Percentiles rank a stretch among this genome's conserved stretches.
These are phyloP conservation scores for Dryobota labecula DNA, from an alignment of 2,888 invertebrate genomes.

Conservation along the genomic window DNA sequence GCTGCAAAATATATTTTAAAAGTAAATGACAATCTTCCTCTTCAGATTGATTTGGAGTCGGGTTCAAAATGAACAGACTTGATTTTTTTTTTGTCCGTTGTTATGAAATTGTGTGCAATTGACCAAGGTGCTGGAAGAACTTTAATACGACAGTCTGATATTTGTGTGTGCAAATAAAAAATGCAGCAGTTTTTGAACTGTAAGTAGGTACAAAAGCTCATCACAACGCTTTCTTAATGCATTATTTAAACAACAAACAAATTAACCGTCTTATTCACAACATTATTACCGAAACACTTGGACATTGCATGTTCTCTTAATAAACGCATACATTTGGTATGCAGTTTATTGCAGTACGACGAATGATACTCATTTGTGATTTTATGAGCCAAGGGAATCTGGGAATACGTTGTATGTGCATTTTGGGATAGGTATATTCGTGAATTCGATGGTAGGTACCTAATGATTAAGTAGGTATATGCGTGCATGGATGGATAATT, in stretches of 20 bases:
- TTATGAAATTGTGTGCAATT: not conserved
- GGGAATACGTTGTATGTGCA: not conserved
- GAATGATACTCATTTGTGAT: conserved; percentile 17
- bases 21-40: not conserved
- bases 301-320: conserved; percentile 12
- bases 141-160: too few species aligned
- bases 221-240: not conserved
- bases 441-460: not conserved
- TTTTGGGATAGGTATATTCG: not conserved
- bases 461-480: not conserved
- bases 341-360: conserved; percentile 33
- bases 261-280: conserved; percentile 28
- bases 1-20: too few species aligned
- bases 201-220: not conserved
- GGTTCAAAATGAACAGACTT: not conserved
- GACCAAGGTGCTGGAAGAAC: not conserved
- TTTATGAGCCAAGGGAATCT: conserved; percentile 20
- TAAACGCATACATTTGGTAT: conserved; percentile 27
- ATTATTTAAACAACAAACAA: conserved; percentile 3
- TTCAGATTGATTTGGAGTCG: not conserved
- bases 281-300: not conserved
- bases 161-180: not conserved
- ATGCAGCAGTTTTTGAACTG: not conserved
- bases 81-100: not conserved
- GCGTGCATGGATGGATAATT: not conserved